Evolutionary conservation across 2,113 vertebrate genomes (phyloP).

Genomic region (Entomyzon cyanotis): DNA sequence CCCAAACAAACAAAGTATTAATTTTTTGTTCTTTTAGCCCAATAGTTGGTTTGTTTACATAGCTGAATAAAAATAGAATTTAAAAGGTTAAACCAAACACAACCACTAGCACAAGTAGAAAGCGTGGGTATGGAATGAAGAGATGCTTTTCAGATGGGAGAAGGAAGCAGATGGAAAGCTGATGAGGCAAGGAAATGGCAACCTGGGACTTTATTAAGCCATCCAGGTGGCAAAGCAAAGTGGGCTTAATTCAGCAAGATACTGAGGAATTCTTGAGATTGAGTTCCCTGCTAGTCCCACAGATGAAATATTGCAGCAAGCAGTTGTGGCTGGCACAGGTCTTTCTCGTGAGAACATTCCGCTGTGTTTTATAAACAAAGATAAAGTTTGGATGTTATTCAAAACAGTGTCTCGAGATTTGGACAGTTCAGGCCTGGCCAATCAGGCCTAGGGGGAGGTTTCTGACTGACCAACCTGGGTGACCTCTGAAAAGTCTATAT

Average conservation of each 20-base stretch:
- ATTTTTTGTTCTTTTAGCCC: background rate
- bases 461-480: no score
- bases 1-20: no score
- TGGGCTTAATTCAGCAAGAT: background rate
- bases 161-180: slow-evolving; percentile 54
- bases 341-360: no score
- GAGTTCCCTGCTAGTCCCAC: background rate
- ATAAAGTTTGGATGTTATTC: no score
- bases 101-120: background rate
- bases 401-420: no score
- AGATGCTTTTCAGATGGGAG: background rate
- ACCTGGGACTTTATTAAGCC: slow-evolving; percentile 25
- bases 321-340: no score
- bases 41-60: background rate
- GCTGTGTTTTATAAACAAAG: no score
- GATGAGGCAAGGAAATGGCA: slow-evolving; percentile 60
- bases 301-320: background rate
- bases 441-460: no score
- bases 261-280: background rate
- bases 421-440: no score
- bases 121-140: background rate
- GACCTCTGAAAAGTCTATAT: no score
- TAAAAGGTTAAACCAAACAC: background rate
- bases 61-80: background rate
- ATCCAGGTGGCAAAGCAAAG: slow-evolving; percentile 44